phyloP scores from a whole-genome alignment of 2,113 vertebrate genomes.

The Naja naja region DNA sequence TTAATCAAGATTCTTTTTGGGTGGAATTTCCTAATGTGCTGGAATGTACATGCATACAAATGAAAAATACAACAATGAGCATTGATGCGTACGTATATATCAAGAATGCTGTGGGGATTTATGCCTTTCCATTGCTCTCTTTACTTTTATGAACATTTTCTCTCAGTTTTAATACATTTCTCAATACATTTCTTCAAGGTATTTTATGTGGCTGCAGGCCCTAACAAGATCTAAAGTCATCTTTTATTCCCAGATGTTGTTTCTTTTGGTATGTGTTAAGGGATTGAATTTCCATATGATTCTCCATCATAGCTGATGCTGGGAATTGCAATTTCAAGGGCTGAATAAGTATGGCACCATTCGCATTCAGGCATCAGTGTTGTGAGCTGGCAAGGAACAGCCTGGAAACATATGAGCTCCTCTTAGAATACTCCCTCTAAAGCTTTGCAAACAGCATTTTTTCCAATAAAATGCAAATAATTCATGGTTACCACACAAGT shows the following conservation, averaged over 20 bases:
- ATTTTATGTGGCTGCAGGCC: neutral
- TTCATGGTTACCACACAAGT: neutral
- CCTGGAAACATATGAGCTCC: neutral
- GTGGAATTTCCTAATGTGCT: neutral
- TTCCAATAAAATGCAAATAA: neutral
- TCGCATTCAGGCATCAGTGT: neutral
- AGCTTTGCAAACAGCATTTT: neutral
- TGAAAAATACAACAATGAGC: neutral
- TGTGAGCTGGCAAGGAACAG: neutral
- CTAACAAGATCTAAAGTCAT: neutral
- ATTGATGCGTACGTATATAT: neutral
- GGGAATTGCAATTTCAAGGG: neutral
- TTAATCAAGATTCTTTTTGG: neutral
- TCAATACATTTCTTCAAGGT: neutral
- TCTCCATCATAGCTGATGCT: neutral
- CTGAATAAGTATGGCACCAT: neutral
- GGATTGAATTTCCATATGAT: neutral
- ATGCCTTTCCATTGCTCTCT: neutral
- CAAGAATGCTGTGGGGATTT: neutral
- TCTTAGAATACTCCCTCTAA: neutral
- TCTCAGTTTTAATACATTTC: neutral
- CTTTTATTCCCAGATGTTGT: neutral
- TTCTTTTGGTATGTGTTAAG: neutral
- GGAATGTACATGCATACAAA: neutral
- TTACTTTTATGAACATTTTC: neutral